These are phyloP conservation scores for Chlamydotis undulata DNA, from an alignment of 2,113 vertebrate species.

Conservation along the genomic window DNA sequence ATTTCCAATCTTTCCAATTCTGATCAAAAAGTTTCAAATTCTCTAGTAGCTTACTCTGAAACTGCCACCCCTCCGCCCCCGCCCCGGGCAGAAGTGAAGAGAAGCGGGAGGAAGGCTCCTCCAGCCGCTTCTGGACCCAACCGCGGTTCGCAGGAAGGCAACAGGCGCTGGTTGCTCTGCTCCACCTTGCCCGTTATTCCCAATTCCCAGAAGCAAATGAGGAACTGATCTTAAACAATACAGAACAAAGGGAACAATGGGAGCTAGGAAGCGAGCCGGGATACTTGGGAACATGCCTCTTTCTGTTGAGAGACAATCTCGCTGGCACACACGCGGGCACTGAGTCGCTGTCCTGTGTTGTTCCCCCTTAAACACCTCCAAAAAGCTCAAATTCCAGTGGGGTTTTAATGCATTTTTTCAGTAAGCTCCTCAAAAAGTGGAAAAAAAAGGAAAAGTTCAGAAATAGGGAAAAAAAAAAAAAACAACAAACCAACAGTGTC, in stretches of 20 bases:
- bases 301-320: background rate
- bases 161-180: background rate
- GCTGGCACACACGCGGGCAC: rapidly evolving
- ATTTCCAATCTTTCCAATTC: background rate
- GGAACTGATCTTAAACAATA: slow-evolving; percentile 47
- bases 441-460: background rate
- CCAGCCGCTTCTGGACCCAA: background rate
- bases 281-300: slow-evolving; percentile 10
- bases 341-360: background rate
- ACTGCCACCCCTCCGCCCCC: background rate
- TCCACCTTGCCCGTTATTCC: slow-evolving; percentile 15
- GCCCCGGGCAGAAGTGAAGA: background rate
- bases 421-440: background rate
- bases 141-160: background rate
- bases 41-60: background rate
- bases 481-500: background rate
- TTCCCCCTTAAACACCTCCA: background rate
- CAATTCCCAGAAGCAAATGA: slow-evolving; percentile 34
- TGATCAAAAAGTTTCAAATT: background rate
- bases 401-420: background rate
- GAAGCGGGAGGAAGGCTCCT: background rate
- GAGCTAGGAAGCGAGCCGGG: slow-evolving; percentile 7
- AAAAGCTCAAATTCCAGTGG: background rate
- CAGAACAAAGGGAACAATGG: slow-evolving; percentile 62
- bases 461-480: background rate